Conservation (phyloP, 2,113 vertebrate species). For the Bucco capensis region DNA sequence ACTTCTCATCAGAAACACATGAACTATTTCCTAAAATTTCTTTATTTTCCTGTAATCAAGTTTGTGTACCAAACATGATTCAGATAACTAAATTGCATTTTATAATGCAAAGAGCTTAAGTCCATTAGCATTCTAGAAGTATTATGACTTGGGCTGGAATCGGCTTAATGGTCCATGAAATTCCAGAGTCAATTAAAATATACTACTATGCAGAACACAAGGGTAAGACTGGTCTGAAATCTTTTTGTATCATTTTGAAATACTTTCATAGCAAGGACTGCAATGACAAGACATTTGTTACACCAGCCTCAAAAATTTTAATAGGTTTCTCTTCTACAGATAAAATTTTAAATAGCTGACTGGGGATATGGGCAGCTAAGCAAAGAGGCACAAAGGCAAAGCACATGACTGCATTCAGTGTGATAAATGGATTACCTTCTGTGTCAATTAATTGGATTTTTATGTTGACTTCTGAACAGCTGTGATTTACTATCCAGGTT, state of each 20-base stretch:
- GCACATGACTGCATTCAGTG: neutral
- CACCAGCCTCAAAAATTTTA: neutral
- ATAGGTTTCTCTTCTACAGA: neutral
- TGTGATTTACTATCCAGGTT: neutral
- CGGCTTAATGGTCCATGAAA: neutral
- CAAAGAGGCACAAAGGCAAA: neutral
- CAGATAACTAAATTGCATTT: neutral
- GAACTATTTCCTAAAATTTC: neutral
- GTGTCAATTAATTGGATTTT: neutral
- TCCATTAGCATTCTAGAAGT: neutral
- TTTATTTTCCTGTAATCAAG: neutral
- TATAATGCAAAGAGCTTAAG: neutral
- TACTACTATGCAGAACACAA: neutral
- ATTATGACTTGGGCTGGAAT: neutral
- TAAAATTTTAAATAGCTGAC: neutral
- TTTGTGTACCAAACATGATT: neutral
- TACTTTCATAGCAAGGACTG: neutral
- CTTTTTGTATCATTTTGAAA: neutral
- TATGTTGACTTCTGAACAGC: neutral
- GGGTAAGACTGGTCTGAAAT: neutral
- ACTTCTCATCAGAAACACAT: neutral
- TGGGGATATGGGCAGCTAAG: neutral
- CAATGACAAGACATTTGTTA: neutral
- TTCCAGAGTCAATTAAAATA: neutral
- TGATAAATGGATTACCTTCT: constrained; percentile 15